Percentiles rank a stretch among this genome's conserved stretches.
phyloP scores from a whole-genome alignment of 2,113 vertebrate species.

The Crocuta crocuta region DNA sequence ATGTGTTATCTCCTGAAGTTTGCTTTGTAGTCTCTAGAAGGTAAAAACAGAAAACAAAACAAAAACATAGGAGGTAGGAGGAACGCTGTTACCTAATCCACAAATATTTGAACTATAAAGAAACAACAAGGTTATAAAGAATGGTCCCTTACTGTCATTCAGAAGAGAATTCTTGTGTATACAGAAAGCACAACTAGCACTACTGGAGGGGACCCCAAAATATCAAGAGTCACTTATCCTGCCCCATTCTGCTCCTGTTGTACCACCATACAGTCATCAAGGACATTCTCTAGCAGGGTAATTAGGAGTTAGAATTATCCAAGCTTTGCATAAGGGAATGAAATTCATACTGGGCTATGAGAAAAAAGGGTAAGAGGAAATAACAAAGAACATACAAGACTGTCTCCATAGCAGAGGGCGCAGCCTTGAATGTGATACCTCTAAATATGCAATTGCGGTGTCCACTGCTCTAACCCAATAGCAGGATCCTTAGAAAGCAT shows the following conservation, averaged over 20 bases:
- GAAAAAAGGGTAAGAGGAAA: not conserved
- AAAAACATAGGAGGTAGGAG: slow-evolving; percentile 42
- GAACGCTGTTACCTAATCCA: not conserved
- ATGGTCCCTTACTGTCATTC: not conserved
- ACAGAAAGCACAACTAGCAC: not conserved
- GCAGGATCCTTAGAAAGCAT: not conserved
- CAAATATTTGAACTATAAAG: not conserved
- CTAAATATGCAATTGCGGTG: not conserved
- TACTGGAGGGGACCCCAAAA: not conserved
- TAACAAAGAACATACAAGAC: not conserved
- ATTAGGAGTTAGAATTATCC: not conserved
- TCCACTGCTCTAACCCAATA: not conserved
- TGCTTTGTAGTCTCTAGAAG: slow-evolving; percentile 86
- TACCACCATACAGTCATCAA: not conserved
- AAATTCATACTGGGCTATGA: slow-evolving; percentile 37
- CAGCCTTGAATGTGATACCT: not conserved
- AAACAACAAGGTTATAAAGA: slow-evolving; percentile 12
- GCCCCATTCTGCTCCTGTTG: not conserved
- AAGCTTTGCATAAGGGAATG: not conserved
- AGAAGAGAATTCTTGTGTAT: not conserved
- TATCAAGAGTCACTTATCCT: not conserved
- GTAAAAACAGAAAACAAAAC: slow-evolving; percentile 36
- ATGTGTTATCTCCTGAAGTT: slow-evolving; percentile 82
- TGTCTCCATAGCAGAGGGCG: not conserved
- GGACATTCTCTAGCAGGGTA: not conserved